Conservation (phyloP, 1,140 invertebrate genomes). For the Epicauta chinensis region DNA sequence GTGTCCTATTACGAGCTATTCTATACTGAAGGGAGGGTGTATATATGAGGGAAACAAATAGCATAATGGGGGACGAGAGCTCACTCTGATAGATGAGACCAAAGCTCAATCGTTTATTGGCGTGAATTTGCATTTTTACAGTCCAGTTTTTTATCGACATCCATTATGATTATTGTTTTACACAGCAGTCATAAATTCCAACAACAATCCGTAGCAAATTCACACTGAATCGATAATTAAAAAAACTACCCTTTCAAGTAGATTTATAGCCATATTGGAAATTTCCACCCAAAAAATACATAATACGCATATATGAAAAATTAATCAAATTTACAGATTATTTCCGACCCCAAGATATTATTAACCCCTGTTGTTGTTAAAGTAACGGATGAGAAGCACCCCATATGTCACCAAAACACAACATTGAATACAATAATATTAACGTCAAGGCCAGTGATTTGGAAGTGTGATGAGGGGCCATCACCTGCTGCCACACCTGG, state of each 20-base stretch:
- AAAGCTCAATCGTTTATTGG: conserved; percentile 6
- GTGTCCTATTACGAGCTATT: conserved; percentile 16
- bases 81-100: conserved; percentile 1
- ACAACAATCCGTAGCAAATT: neutral
- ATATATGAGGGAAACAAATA: no score
- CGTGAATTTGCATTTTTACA: conserved; percentile 15
- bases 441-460: conserved; percentile 3
- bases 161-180: neutral
- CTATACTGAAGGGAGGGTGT: neutral
- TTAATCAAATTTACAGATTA: no score
- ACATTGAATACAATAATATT: no score
- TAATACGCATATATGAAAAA: no score
- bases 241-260: no score
- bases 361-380: no score
- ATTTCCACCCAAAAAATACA: no score
- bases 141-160: neutral
- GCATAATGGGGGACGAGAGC: neutral
- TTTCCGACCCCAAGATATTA: no score
- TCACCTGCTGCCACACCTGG: conserved; percentile 16
- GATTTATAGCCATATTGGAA: no score
- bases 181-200: neutral
- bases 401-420: no score
- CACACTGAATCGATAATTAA: neutral
- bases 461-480: neutral
- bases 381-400: no score